Conservation (phyloP, 2,113 vertebrate species). For the Corythornis cristatus region DNA sequence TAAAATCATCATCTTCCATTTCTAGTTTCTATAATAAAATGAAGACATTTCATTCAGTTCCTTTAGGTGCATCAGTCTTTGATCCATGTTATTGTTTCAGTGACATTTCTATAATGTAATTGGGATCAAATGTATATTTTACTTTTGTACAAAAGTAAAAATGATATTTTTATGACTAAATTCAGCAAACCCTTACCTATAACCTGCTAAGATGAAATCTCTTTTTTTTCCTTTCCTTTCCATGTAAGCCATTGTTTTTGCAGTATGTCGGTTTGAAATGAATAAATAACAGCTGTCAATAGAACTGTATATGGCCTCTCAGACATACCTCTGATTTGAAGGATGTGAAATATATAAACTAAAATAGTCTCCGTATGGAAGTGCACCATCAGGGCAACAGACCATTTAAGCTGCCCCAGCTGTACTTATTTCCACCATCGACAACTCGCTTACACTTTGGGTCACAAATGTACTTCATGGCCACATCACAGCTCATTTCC, state of each 20-base stretch:
- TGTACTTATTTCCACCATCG: slow-evolving; percentile 61
- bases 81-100: slow-evolving; percentile 55
- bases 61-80: slow-evolving; percentile 58
- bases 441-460: slow-evolving; percentile 58
- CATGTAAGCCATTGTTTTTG: slow-evolving; percentile 45
- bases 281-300: slow-evolving; percentile 38
- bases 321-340: slow-evolving; percentile 69
- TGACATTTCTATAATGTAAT: slow-evolving; percentile 66
- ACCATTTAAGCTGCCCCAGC: slow-evolving; percentile 73
- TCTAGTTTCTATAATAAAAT: slow-evolving; percentile 47
- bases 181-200: slow-evolving; percentile 30
- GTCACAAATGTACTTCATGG: slow-evolving; percentile 66
- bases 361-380: slow-evolving; percentile 54
- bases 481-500: slow-evolving; percentile 59
- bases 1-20: not conserved
- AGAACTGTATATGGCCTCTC: slow-evolving; percentile 47
- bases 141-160: slow-evolving; percentile 72
- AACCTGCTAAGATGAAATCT: not conserved
- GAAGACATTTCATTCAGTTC: slow-evolving; percentile 24
- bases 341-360: slow-evolving; percentile 45
- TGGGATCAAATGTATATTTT: slow-evolving; percentile 70
- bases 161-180: slow-evolving; percentile 70
- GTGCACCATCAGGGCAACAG: slow-evolving; percentile 78
- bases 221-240: slow-evolving; percentile 28
- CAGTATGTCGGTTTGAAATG: slow-evolving; percentile 46